These are phyloP conservation scores for Argyresthia goedartella DNA, from an alignment of 2,888 invertebrate genomes.

Conservation along the genomic window DNA sequence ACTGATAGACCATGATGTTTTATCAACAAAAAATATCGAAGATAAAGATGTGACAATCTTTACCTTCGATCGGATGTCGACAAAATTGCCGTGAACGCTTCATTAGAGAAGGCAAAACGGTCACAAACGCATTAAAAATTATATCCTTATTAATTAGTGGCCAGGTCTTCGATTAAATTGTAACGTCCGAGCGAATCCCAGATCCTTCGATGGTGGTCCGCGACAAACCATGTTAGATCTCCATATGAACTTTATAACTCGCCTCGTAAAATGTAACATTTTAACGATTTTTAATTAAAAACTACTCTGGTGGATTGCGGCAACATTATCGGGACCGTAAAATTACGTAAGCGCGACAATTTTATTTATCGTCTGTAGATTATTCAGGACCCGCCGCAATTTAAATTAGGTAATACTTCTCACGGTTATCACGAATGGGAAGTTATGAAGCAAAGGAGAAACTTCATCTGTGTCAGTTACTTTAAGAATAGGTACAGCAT, in stretches of 20 bases:
- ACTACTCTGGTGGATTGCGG: conserved; percentile 10
- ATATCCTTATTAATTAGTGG: conserved; percentile 33
- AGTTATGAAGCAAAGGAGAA: too few species aligned
- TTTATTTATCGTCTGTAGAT: conserved; percentile 14
- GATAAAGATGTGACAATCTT: too few species aligned
- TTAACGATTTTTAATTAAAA: conserved; percentile 30
- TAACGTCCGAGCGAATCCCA: conserved; percentile 62
- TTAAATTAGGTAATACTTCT: too few species aligned
- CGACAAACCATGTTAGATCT: conserved; percentile 26
- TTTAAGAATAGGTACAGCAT: too few species aligned
- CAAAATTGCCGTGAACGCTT: not conserved
- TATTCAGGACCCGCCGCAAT: conserved; percentile 10
- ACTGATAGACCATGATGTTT: too few species aligned
- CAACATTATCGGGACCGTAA: conserved; percentile 14
- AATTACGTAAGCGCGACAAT: conserved; percentile 20
- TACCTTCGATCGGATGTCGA: not conserved
- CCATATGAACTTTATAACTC: conserved; percentile 27
- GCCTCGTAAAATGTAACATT: conserved; percentile 32
- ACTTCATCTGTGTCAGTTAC: too few species aligned
- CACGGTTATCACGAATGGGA: too few species aligned
- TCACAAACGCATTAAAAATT: conserved; percentile 15
- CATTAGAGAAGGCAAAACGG: conserved; percentile 17
- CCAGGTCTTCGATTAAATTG: conserved; percentile 55
- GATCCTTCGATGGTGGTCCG: conserved; percentile 41
- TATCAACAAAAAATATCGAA: too few species aligned